These are phyloP conservation scores for Caenorhabditis latens DNA, from an alignment of 1,140 invertebrate species.

Conservation along the genomic window DNA sequence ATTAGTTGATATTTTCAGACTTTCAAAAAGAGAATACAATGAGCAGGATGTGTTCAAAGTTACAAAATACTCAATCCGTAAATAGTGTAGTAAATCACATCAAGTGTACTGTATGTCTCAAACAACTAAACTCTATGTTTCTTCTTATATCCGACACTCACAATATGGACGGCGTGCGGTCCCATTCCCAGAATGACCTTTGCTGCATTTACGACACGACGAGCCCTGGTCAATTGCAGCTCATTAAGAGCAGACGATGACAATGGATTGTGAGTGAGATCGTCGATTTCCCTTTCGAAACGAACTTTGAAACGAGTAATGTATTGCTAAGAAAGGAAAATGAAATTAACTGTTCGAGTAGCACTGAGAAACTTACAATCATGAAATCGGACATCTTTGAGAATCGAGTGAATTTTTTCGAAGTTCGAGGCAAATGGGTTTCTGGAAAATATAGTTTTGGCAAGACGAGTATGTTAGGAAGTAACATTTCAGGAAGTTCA, in stretches of 20 bases:
- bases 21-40: too few species aligned
- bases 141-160: neutral
- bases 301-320: neutral
- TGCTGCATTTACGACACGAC: neutral
- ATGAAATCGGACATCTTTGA: neutral
- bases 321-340: neutral
- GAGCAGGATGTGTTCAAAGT: too few species aligned
- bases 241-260: neutral
- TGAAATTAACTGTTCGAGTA: too few species aligned
- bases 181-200: conserved; percentile 3
- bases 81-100: too few species aligned
- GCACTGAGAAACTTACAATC: neutral
- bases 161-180: neutral
- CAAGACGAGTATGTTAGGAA: too few species aligned
- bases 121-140: too few species aligned
- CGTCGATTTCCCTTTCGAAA: neutral
- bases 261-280: neutral
- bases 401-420: too few species aligned
- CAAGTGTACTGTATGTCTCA: too few species aligned
- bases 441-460: too few species aligned
- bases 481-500: too few species aligned
- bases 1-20: neutral
- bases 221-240: neutral
- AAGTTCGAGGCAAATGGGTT: too few species aligned
- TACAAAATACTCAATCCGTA: too few species aligned